Evolutionary conservation across 2,797 vertebrate genomes (phyloP).

Genomic region (Urocyon cinereoargenteus): DNA sequence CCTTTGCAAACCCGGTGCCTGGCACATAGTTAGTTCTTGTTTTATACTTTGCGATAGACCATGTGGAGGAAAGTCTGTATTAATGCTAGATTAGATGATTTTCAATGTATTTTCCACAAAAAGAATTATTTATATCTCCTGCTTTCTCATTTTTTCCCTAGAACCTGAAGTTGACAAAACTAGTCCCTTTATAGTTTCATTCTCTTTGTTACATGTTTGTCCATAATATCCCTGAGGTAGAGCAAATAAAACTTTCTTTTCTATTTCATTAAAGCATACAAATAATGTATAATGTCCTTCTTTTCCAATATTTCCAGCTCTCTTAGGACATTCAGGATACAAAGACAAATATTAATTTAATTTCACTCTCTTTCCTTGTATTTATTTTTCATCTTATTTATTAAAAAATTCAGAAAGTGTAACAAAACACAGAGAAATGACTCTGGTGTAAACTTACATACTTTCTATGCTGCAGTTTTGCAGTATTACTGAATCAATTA

Average conservation of each 20-base stretch:
- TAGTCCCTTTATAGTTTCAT: not conserved
- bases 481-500: constrained; percentile 56
- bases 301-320: not conserved
- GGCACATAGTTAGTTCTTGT: not conserved
- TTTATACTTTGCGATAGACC: not conserved
- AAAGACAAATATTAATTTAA: constrained; percentile 57
- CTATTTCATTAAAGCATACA: constrained; percentile 4
- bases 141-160: not conserved
- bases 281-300: not conserved
- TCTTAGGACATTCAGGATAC: not conserved
- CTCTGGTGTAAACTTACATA: not conserved
- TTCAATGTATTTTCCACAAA: not conserved
- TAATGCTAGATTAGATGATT: not conserved
- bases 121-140: not conserved
- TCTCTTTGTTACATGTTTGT: not conserved
- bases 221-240: not conserved
- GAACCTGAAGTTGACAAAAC: not conserved
- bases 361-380: not conserved
- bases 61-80: not conserved
- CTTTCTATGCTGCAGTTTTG: constrained; percentile 57
- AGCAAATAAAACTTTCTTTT: constrained; percentile 18
- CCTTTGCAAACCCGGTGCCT: not conserved
- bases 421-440: not conserved
- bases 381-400: constrained; percentile 5
- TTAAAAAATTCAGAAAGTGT: not conserved